Evolutionary conservation across 2,888 invertebrate species (phyloP), one percentile per base, ranked within the genome.

Genomic region (Automeris io): DNA sequence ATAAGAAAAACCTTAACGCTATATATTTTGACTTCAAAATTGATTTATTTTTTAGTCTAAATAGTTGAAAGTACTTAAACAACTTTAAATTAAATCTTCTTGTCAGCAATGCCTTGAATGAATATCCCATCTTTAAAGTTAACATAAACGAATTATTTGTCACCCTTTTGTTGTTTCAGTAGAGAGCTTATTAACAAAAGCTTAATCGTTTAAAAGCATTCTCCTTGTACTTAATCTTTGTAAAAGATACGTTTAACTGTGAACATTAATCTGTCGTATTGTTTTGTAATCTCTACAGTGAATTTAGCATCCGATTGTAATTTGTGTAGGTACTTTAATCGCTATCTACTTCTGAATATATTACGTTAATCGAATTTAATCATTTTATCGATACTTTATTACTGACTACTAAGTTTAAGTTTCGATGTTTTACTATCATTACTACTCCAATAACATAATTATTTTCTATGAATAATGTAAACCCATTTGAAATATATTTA

Each of bases 81-180:
- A n/a, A 29, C 16, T 8, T 5, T 8, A 16, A 29, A 13, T 29
- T 8, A 16, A 16, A 29, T 37, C 22, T 37, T 25, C 22, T 8
- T 26, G 41, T 43, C 46, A 51, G 50, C 43, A 36, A 49, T 51
- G 36, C 46, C 46, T 51, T 51, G 51, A 62, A 54, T 51, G 56
- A 63, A 64, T 55, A 58, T 57, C 53, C 52, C 51, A 53, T 61
- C 59, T 55, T 55, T 46, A 49, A 44, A 59, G 58, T 50, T 54
- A 57, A 66, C 57, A 66, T 70, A 76, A 76, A 70, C 68, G 70
- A 76, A 73, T 75, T 77, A 77, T 73, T 73, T 74, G 75, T 75
- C 78, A 78, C 70, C 71, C 77, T 62, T 75, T 82, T 78, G 80
- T 80, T 70, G 54, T 58, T 57, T 54, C 59, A 49, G 45, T 57